These are phyloP conservation scores for Ridgeia piscesae DNA, from an alignment of 1,140 invertebrate genomes.

Conservation along the genomic window DNA sequence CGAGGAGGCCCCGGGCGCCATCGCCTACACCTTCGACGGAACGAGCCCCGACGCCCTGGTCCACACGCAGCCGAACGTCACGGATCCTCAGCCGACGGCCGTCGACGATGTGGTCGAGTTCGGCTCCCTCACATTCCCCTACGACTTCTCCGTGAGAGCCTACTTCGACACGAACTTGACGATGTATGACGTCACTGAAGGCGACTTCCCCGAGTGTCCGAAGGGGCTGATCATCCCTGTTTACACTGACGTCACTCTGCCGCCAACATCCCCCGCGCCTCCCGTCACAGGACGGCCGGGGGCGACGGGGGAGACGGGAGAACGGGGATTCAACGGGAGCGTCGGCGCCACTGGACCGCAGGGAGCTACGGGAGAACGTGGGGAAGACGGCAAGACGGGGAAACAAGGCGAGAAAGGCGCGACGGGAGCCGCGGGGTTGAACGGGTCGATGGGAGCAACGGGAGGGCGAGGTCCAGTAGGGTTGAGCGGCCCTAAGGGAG, in stretches of 20 bases:
- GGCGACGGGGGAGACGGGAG: neutral
- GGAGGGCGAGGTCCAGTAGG: neutral
- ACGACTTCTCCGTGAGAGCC: conserved; percentile 17
- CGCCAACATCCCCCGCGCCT: neutral
- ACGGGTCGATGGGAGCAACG: conserved; percentile 5
- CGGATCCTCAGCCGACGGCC: neutral
- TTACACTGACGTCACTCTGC: neutral
- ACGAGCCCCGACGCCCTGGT: neutral
- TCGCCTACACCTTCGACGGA: conserved; percentile 19
- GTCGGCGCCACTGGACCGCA: neutral
- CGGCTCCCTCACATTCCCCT: conserved; percentile 8
- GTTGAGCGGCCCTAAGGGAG: neutral
- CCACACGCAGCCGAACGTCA: neutral
- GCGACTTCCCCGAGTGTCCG: conserved; percentile 7
- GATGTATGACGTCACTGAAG: neutral
- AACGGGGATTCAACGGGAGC: neutral
- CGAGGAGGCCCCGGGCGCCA: conserved; percentile 13
- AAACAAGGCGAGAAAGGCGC: conserved; percentile 1
- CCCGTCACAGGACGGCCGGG: conserved; percentile 4
- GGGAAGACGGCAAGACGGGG: neutral
- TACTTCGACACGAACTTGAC: conserved; percentile 20
- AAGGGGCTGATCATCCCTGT: conserved; percentile 15
- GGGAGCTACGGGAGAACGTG: neutral
- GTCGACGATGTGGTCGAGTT: conserved; percentile 11
- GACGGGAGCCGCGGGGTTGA: neutral